Percentiles rank a stretch among this genome's conserved stretches.
phyloP scores from a whole-genome alignment of 1,140 invertebrate genomes.

The Neodiprion fabricii region DNA sequence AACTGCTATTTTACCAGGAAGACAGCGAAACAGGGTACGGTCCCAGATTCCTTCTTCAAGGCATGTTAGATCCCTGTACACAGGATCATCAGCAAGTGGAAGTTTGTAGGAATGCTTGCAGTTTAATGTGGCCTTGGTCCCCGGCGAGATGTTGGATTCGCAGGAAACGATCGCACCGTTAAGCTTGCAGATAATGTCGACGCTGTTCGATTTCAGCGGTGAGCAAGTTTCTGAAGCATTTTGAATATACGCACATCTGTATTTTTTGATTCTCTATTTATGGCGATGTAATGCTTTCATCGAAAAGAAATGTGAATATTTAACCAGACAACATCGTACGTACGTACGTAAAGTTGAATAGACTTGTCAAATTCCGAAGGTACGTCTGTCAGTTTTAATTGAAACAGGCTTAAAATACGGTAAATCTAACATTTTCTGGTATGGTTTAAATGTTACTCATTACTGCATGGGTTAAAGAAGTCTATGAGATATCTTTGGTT shows the following conservation, averaged over 20 bases:
- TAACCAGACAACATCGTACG: too few relatives aligned
- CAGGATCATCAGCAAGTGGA: conserved; percentile 39
- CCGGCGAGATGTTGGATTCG: conserved; percentile 30
- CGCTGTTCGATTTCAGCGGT: conserved; percentile 30
- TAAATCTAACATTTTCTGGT: too few relatives aligned
- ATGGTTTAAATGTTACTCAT: too few relatives aligned
- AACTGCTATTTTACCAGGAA: conserved; percentile 29
- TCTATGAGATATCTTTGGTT: too few relatives aligned
- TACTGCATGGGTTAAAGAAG: too few relatives aligned
- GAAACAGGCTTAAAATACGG: too few relatives aligned
- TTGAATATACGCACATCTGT: background rate
- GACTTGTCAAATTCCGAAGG: too few relatives aligned
- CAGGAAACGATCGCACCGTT: conserved; percentile 33
- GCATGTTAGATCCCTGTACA: conserved; percentile 38
- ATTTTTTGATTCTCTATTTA: too few relatives aligned
- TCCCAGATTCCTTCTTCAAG: conserved; percentile 37
- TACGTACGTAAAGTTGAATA: too few relatives aligned
- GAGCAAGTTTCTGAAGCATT: conserved; percentile 33
- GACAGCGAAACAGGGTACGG: conserved; percentile 36
- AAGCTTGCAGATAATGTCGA: conserved; percentile 38
- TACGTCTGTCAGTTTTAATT: too few relatives aligned
- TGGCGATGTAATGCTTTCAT: too few relatives aligned
- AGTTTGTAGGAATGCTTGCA: conserved; percentile 44
- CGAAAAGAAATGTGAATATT: too few relatives aligned
- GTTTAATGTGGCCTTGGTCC: conserved; percentile 36